A percentile compares a stretch with the other conserved stretches of the same genome.
These are phyloP conservation scores for Eulithis testata DNA, from an alignment of 2,888 invertebrate species.

Conservation along the genomic window DNA sequence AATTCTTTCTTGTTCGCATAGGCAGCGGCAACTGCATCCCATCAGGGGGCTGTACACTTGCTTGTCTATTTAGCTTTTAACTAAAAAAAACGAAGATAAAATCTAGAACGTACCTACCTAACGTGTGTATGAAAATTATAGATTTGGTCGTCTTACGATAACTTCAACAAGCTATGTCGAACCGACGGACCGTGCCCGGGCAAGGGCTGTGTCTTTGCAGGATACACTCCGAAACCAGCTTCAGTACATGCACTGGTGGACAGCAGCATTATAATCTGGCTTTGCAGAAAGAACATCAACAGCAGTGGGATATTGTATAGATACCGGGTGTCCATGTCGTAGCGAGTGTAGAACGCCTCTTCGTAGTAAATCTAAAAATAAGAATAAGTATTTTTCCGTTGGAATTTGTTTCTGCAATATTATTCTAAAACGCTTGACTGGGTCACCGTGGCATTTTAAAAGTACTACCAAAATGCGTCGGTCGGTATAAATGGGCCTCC, in stretches of 20 bases:
- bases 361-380: constrained; percentile 86
- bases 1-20: too few species aligned
- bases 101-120: too few species aligned
- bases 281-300: constrained; percentile 89
- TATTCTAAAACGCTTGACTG: too few species aligned
- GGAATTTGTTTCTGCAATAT: too few species aligned
- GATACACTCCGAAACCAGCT: constrained; percentile 94
- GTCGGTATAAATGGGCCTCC: neutral
- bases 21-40: too few species aligned
- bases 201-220: constrained; percentile 85
- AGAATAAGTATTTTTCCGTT: too few species aligned
- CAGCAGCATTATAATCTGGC: constrained; percentile 90
- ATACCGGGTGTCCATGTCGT: constrained; percentile 88
- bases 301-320: constrained; percentile 92
- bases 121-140: too few species aligned
- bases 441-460: too few species aligned
- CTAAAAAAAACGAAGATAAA: too few species aligned
- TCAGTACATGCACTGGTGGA: constrained; percentile 93
- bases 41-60: too few species aligned
- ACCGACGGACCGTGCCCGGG: constrained; percentile 91
- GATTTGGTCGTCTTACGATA: constrained; percentile 51
- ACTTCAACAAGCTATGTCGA: constrained; percentile 69
- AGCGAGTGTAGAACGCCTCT: constrained; percentile 85
- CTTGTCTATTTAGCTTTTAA: too few species aligned
- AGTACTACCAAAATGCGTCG: too few species aligned